phyloP scores from a whole-genome alignment of 2,113 vertebrate species.

The Macaca nemestrina region DNA sequence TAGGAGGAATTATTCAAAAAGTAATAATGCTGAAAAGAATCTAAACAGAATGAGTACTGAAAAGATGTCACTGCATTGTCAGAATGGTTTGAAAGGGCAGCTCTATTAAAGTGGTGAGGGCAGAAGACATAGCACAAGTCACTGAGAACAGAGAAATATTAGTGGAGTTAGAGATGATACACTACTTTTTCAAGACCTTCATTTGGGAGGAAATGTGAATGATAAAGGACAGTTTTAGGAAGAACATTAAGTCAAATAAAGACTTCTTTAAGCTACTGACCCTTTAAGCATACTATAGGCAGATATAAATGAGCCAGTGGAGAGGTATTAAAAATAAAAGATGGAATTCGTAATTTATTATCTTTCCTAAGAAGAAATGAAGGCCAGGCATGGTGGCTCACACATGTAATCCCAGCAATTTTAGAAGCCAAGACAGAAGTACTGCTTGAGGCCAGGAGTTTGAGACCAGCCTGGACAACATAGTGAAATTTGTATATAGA shows the following conservation, averaged over 20 bases:
- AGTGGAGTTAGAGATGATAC: slow-evolving; percentile 37
- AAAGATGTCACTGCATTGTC: neutral
- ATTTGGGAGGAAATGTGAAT: slow-evolving; percentile 36
- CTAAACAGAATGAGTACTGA: neutral
- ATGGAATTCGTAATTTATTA: slow-evolving; percentile 22
- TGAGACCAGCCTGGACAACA: no score
- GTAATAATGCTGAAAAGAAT: slow-evolving; percentile 15
- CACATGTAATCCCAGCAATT: no score
- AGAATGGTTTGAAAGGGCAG: slow-evolving; percentile 20
- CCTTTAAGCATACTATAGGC: neutral
- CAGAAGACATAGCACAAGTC: slow-evolving; percentile 26
- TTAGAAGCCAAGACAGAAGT: no score
- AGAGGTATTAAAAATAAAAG: slow-evolving; percentile 31
- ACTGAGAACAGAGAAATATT: slow-evolving; percentile 16
- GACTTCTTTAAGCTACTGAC: slow-evolving; percentile 24
- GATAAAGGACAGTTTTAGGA: slow-evolving; percentile 6
- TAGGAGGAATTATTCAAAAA: neutral
- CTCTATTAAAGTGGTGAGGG: slow-evolving; percentile 50
- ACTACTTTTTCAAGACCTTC: slow-evolving; percentile 39
- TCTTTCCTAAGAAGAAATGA: neutral
- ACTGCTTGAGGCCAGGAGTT: no score
- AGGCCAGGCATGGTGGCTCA: no score
- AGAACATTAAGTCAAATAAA: slow-evolving; percentile 27
- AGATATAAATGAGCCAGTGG: slow-evolving; percentile 29
- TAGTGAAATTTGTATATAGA: neutral